Evolutionary conservation across 1,140 invertebrate species (phyloP), one percentile per base, ranked within the genome.

Genomic region (Drosophila ficusphila): DNA sequence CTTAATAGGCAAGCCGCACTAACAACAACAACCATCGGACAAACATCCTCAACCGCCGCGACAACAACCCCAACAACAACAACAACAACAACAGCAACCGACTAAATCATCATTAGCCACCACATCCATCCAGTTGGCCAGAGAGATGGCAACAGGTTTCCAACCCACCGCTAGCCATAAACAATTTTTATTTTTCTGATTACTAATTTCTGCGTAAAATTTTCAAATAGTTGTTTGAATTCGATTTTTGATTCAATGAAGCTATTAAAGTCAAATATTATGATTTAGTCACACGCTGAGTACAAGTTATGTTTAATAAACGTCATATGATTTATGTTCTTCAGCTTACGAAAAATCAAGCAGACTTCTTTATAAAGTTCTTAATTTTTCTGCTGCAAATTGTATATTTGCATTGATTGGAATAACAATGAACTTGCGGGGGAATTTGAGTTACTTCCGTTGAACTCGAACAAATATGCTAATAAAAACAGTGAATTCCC

Each of bases 31-130:
- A 46, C 53, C 49, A 62, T 51, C 21, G 51, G 39, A 49, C 42
- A 67, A 65, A 71, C 58, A 47, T 72, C 53, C 61, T 75, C 73
- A 76, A 51, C 31, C 70, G 25, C 33, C 58, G 31, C 44, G 52
- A 33, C 25, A 75, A 33, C 64, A 34, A 29, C 27, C 27, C 27
- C 27, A n/a, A 18, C 19, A 33, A 6, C 69, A 72, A 49, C 34
- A 58, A 27, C 31, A 68, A 21, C 29, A 56, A 21, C 34, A 78
- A 38, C 69, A 48, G 38, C 72, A 46, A 27, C 61, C 44, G 71
- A 46, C 71, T 74, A 56, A 72, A 77, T 76, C 57, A 76, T 76
- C 56, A 69, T 67, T 67, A 67, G 64, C 60, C 64, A 62, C 38
- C 58, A 67, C 64, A 67, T 67, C 64, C 44, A 65, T 52, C 60